phyloP scores from a whole-genome alignment of 2,888 invertebrate species.

The Lapara coniferarum region DNA sequence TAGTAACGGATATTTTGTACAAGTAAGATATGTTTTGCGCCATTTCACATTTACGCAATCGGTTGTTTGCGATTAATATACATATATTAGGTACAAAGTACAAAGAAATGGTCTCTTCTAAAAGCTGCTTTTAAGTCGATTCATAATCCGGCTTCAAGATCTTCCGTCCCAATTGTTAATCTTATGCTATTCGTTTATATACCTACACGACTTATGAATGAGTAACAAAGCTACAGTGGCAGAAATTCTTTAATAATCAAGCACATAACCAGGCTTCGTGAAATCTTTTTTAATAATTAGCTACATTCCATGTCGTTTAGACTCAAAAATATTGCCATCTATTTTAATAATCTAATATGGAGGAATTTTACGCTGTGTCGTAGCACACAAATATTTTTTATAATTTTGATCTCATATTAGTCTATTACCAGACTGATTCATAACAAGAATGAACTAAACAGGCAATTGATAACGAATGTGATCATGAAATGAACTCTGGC shows the following conservation, averaged over 20 bases:
- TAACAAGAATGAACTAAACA: too few relatives aligned
- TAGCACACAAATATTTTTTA: too few relatives aligned
- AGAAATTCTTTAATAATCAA: slow-evolving; percentile 50
- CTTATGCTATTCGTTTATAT: slow-evolving; percentile 34
- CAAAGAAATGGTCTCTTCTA: not conserved
- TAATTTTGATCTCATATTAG: too few relatives aligned
- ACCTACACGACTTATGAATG: slow-evolving; percentile 49
- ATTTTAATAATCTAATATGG: too few relatives aligned
- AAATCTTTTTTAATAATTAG: not conserved
- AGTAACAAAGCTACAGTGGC: slow-evolving; percentile 71
- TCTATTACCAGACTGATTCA: too few relatives aligned
- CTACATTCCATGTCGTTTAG: not conserved
- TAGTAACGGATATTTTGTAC: not conserved
- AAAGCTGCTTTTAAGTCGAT: not conserved
- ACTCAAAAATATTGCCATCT: too few relatives aligned
- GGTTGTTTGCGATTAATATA: not conserved
- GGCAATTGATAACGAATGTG: too few relatives aligned
- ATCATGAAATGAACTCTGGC: too few relatives aligned
- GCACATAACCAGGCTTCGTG: slow-evolving; percentile 35
- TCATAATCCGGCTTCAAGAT: too few relatives aligned
- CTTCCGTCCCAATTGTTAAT: not conserved
- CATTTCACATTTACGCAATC: not conserved
- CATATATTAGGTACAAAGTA: not conserved
- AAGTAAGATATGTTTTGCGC: slow-evolving; percentile 3
- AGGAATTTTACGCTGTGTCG: too few relatives aligned